Conservation (phyloP, 1,140 invertebrate genomes). For the Heliothis virescens region DNA sequence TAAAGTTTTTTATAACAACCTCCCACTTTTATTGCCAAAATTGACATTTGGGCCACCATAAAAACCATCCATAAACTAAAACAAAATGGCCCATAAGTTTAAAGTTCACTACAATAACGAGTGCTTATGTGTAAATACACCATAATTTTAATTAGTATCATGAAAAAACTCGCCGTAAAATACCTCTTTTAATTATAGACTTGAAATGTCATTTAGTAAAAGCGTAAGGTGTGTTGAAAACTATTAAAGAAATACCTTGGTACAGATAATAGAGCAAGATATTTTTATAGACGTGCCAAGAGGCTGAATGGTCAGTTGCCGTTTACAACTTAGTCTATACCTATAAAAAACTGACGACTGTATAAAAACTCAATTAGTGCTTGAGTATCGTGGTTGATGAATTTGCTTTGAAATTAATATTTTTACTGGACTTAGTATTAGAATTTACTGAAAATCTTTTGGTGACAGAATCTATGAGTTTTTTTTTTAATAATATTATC, state of each 20-base stretch:
- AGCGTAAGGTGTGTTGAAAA: constrained; percentile 24
- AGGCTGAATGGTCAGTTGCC: constrained; percentile 29
- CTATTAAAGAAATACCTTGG: constrained; percentile 30
- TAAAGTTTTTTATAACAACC: no score
- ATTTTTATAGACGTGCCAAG: constrained; percentile 33
- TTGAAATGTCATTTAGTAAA: constrained; percentile 27
- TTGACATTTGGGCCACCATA: no score
- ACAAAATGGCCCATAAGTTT: no score
- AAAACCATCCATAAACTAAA: background rate
- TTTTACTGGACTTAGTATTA: no score
- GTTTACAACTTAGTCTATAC: background rate
- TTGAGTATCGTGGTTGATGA: background rate
- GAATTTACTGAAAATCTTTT: no score
- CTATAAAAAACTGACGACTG: background rate
- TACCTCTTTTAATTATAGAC: constrained; percentile 23
- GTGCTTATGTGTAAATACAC: no score
- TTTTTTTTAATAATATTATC: no score
- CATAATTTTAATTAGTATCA: background rate
- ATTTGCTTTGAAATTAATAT: no score
- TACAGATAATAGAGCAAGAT: constrained; percentile 18
- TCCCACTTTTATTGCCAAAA: no score
- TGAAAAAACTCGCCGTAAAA: background rate
- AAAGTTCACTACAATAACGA: no score
- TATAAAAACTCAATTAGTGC: constrained; percentile 16
- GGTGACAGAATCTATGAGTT: no score